These are phyloP conservation scores for Mobula birostris DNA, from an alignment of 2,113 vertebrate species.

Conservation along the genomic window DNA sequence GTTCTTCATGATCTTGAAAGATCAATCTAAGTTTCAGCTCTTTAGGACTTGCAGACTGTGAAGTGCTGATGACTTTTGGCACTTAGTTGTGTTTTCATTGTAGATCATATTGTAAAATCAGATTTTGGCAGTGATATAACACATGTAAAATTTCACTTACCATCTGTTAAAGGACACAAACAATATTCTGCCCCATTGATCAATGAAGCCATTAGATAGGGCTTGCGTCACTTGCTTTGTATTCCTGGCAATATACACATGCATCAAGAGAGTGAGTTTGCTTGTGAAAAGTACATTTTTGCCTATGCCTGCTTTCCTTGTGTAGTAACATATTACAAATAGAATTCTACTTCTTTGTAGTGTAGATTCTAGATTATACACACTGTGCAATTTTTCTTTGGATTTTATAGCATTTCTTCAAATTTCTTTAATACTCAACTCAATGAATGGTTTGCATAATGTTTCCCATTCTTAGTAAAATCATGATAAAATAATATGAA, in stretches of 20 bases:
- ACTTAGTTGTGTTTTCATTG: not conserved
- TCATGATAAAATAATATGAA: not conserved
- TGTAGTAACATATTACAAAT: not conserved
- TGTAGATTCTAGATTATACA: not conserved
- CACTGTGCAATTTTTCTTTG: not conserved
- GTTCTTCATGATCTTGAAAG: not conserved
- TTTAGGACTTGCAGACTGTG: not conserved
- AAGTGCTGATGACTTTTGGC: not conserved
- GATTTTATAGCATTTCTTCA: not conserved
- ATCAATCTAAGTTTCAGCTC: not conserved
- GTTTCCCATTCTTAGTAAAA: not conserved
- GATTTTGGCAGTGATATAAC: not conserved
- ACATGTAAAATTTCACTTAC: not conserved
- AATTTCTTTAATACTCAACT: not conserved
- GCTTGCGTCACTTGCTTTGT: not conserved
- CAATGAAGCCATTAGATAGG: too few relatives aligned
- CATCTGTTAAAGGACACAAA: not conserved
- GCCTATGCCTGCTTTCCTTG: not conserved
- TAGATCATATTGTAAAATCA: not conserved
- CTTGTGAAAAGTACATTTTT: not conserved
- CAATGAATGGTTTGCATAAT: not conserved
- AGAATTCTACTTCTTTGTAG: not conserved
- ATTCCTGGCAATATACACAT: not conserved
- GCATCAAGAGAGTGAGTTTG: not conserved
- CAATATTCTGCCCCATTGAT: not conserved